A percentile compares a stretch with the other conserved stretches of the same genome.
phyloP scores from a whole-genome alignment of 2,113 vertebrate species.

The Grammomys dolichurus region DNA sequence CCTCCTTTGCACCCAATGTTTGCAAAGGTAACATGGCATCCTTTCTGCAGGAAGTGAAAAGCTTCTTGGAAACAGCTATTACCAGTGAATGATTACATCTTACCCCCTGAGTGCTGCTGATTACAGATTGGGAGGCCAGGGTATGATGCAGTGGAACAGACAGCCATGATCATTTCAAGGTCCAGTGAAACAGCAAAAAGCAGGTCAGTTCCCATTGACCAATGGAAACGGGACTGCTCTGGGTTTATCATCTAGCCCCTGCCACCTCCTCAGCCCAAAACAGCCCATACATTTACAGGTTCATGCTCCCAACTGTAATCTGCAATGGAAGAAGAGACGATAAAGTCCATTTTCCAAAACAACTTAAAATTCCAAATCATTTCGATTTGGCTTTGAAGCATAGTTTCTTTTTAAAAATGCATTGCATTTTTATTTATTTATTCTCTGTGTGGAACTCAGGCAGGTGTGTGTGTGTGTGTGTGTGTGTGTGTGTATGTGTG shows the following conservation, averaged over 20 bases:
- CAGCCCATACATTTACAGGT: neutral
- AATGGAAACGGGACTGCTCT: neutral
- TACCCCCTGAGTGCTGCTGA: neutral
- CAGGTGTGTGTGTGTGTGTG: neutral
- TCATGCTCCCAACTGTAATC: neutral
- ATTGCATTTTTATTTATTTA: neutral
- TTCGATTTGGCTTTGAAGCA: constrained; percentile 46
- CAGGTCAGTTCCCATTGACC: neutral
- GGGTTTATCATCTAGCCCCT: neutral
- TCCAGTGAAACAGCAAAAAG: constrained; percentile 36
- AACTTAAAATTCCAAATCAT: constrained; percentile 28
- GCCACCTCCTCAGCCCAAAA: constrained; percentile 43
- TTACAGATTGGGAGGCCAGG: neutral
- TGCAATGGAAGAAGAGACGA: constrained; percentile 21
- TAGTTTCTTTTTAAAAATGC: neutral
- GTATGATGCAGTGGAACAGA: neutral
- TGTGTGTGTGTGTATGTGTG: neutral
- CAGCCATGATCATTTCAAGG: constrained; percentile 56
- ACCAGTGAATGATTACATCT: neutral
- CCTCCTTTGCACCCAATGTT: neutral
- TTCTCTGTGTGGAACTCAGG: neutral
- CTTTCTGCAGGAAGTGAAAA: constrained; percentile 45
- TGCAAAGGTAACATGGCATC: constrained; percentile 28
- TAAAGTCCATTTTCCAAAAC: neutral
- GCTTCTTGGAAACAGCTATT: neutral